Evolutionary conservation across 30 jellyfish, hydroid and myxozoan genomes (phyloP).

Genomic region (Sanderia malayensis): DNA sequence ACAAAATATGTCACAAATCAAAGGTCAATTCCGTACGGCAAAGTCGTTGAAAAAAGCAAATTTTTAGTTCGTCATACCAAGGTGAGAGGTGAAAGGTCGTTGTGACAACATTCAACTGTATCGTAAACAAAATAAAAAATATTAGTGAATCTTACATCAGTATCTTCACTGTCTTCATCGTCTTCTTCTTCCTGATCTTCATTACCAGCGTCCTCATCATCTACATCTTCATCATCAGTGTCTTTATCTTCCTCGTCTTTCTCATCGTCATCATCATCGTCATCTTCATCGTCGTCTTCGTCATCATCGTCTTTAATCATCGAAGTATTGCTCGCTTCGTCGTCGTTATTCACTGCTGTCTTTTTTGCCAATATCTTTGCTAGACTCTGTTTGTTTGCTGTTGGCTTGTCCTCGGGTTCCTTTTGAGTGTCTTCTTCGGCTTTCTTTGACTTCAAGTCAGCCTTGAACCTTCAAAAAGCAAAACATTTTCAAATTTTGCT

Average conservation of each 20-base stretch:
- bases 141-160: conserved; percentile 37
- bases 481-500: too few species aligned
- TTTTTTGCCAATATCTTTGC: conserved; percentile 39
- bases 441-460: conserved; percentile 64
- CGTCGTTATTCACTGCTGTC: conserved; percentile 22
- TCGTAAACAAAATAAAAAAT: background rate
- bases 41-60: too few species aligned
- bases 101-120: too few species aligned
- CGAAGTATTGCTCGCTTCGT: conserved; percentile 49
- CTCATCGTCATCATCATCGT: conserved; percentile 77
- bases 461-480: conserved; percentile 73
- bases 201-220: conserved; percentile 49
- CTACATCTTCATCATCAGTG: conserved; percentile 53
- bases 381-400: conserved; percentile 3
- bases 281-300: conserved; percentile 82
- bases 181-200: conserved; percentile 69
- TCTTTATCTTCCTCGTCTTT: conserved; percentile 56
- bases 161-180: conserved; percentile 69
- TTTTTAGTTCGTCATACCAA: too few species aligned
- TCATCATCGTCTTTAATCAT: conserved; percentile 62
- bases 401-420: conserved; percentile 28
- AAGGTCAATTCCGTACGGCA: too few species aligned
- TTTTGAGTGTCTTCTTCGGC: conserved; percentile 37
- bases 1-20: too few species aligned
- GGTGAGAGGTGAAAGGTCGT: too few species aligned